Conservation (phyloP, 2,888 invertebrate genomes). For the Diloba caeruleocephala region DNA sequence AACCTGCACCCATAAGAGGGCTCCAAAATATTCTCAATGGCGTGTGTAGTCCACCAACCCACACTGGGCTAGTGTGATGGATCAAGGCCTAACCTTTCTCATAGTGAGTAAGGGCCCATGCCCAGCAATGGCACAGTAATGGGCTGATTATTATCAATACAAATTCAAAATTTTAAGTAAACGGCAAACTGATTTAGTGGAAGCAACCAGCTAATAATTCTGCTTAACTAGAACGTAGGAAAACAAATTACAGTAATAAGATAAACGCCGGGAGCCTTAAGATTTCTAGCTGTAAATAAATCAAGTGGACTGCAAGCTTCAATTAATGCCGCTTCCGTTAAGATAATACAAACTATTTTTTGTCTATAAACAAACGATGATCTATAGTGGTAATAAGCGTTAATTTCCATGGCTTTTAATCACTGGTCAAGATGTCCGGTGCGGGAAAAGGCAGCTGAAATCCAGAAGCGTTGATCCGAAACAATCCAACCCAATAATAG, state of each 20-base stretch:
- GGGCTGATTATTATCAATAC: too few species aligned
- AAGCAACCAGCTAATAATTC: constrained; percentile 41
- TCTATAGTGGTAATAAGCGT: constrained; percentile 52
- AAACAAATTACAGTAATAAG: constrained; percentile 52
- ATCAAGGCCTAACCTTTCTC: too few species aligned
- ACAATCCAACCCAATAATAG: constrained; percentile 84
- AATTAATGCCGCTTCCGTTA: constrained; percentile 46
- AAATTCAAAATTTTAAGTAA: too few species aligned
- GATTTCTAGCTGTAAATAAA: constrained; percentile 45
- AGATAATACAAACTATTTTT: constrained; percentile 49
- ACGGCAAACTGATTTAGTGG: constrained; percentile 29
- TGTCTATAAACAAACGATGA: constrained; percentile 53
- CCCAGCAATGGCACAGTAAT: too few species aligned
- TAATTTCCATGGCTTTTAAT: constrained; percentile 62
- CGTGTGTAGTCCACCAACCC: too few species aligned
- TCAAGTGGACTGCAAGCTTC: constrained; percentile 43
- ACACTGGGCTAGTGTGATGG: too few species aligned
- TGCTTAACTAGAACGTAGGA: constrained; percentile 35
- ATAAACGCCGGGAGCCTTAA: constrained; percentile 25
- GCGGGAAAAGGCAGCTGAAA: constrained; percentile 66
- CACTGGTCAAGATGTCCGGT: constrained; percentile 26
- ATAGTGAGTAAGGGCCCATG: too few species aligned
- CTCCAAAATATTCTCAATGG: too few species aligned
- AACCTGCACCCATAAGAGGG: too few species aligned
- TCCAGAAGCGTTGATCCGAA: constrained; percentile 72